phyloP scores from a whole-genome alignment of 2,113 vertebrate species.

The Rhombomys opimus region DNA sequence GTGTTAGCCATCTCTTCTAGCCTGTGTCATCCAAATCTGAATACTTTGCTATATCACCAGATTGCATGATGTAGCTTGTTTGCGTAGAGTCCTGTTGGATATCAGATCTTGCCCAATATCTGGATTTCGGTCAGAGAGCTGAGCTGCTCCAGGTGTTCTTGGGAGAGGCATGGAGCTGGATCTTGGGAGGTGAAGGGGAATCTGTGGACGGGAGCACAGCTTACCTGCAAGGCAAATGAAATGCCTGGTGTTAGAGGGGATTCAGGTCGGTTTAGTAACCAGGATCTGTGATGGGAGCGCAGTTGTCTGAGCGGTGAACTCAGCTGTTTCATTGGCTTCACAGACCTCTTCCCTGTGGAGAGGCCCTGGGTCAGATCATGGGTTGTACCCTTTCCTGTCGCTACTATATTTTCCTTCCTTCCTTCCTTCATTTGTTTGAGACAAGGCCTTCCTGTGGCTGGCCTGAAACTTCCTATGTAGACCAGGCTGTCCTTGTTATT shows the following conservation, averaged over 20 bases:
- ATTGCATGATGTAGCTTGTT: not conserved
- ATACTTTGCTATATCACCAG: not conserved
- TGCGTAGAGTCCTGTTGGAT: not conserved
- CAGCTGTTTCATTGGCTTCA: not conserved
- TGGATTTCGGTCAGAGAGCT: conserved; percentile 24
- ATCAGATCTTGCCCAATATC: conserved; percentile 46
- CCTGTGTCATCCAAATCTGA: not conserved
- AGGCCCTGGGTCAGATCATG: not conserved
- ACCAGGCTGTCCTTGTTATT: not conserved
- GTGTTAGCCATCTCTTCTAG: not conserved
- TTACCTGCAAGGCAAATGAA: conserved; percentile 10
- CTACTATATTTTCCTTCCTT: not conserved
- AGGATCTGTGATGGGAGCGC: not conserved
- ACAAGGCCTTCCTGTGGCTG: not conserved
- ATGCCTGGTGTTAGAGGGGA: not conserved
- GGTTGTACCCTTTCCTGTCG: not conserved
- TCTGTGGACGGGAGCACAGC: not conserved
- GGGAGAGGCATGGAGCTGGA: not conserved
- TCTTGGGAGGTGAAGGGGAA: not conserved
- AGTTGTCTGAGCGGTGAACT: not conserved
- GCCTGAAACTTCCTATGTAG: not conserved
- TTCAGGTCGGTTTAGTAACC: not conserved
- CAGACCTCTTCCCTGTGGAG: fast-evolving
- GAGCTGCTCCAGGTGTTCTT: not conserved
- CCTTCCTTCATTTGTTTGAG: not conserved